Percentiles rank a stretch among this genome's conserved stretches.
phyloP scores from a whole-genome alignment of 2,797 vertebrate genomes.

The Poecilia wingei region DNA sequence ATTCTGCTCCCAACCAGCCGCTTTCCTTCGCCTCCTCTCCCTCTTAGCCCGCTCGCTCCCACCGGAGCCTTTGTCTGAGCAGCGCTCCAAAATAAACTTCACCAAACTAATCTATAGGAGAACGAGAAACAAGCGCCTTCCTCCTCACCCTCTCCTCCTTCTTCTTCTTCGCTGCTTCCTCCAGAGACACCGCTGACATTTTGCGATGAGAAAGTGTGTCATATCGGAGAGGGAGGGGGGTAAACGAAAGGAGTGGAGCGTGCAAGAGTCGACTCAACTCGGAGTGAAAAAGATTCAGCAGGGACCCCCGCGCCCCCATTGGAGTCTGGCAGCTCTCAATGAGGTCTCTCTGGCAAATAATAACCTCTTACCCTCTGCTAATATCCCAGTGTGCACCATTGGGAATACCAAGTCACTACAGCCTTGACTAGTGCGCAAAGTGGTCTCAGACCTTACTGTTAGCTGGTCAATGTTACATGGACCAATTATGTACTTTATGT shows the following conservation, averaged over 20 bases:
- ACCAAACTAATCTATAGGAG: conserved; percentile 68
- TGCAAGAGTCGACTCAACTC: conserved; percentile 49
- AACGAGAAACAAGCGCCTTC: conserved; percentile 29
- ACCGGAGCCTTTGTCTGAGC: conserved; percentile 38
- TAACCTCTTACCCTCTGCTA: conserved; percentile 55
- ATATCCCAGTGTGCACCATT: conserved; percentile 41
- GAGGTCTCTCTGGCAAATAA: conserved; percentile 51
- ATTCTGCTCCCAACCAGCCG: not conserved
- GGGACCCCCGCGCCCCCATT: conserved; percentile 30
- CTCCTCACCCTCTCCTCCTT: conserved; percentile 14
- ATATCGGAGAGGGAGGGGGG: conserved; percentile 8
- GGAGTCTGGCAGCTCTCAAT: conserved; percentile 38
- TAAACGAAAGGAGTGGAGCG: conserved; percentile 18
- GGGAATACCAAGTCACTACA: conserved; percentile 36
- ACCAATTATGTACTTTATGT: conserved; percentile 21
- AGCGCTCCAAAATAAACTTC: conserved; percentile 58
- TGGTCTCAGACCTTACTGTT: conserved; percentile 24
- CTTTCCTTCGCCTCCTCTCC: conserved; percentile 19
- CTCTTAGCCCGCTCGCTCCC: conserved; percentile 46
- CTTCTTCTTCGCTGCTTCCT: conserved; percentile 29
- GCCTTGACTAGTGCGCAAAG: conserved; percentile 36
- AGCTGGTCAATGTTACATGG: conserved; percentile 11
- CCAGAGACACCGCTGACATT: conserved; percentile 73
- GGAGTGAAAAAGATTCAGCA: conserved; percentile 37
- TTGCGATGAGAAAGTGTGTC: conserved; percentile 65